Evolutionary conservation across 2,113 vertebrate genomes (phyloP), one percentile per base, ranked within the genome.

Genomic region (Zingel zingel): DNA sequence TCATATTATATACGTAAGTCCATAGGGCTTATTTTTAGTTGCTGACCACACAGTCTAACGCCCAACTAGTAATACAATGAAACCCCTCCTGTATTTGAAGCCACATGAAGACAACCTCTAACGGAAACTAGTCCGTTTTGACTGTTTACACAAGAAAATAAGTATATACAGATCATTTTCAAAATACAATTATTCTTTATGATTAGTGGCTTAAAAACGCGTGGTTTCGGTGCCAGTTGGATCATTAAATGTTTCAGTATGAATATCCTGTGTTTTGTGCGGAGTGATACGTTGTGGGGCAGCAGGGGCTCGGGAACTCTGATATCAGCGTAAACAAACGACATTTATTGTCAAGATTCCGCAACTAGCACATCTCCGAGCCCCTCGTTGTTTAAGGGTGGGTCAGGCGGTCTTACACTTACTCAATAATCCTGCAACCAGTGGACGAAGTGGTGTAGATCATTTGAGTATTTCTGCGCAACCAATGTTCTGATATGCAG

Each of bases 321-420:
- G 77, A 82, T 85, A 85, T 83, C 86, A 86, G 90, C 91, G 85
- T 92, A 93, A 92, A 94, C 92, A 94, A 94, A 93, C 89, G 86
- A 63, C 89, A 94, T 74, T 92, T 84, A 92, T 87, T 87, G 88
- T 91, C 47, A 83, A 89, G 84, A 86, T 47, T 4, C 86, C 21
- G 74, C 65, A 48, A 39, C 71, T 86, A 79, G 67, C 72, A 50
- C 82, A 90, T 6, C 87, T 64, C 3, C 76, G 36, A 88, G 14
- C 54, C 82, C 73, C 53, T 88, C 83, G 89, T 68, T 86, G 66
- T 83, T 58, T 5, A 89, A 88, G 92, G 92, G 90, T 87, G 89
- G 92, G 93, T 92, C 90, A 88, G 83, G 82, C 86, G 89, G 78
- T 77, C 78, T 87, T 83, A 90, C 85, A 84, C 75, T 86, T 27